phyloP scores from a whole-genome alignment of 2,888 invertebrate genomes.

The Erebia aethiops region DNA sequence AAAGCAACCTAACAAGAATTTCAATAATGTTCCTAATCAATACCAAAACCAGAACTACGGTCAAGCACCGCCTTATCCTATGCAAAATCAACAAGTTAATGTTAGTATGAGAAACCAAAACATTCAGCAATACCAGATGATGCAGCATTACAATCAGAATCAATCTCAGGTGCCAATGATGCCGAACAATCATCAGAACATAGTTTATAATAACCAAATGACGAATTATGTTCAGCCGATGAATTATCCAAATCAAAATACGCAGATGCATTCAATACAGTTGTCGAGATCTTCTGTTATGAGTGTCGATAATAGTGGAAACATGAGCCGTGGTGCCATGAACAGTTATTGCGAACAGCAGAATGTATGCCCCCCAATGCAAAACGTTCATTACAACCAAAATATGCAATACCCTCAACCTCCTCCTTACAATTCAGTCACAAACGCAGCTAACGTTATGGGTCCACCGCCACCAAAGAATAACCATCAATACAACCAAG shows the following conservation, averaged over 20 bases:
- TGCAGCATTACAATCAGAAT: conserved; percentile 68
- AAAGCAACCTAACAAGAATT: conserved; percentile 64
- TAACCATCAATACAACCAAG: conserved; percentile 76
- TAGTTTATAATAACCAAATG: conserved; percentile 61
- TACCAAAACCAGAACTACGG: conserved; percentile 69
- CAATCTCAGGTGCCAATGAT: conserved; percentile 62
- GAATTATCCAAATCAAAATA: conserved; percentile 62
- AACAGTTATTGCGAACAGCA: conserved; percentile 70
- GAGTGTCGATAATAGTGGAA: conserved; percentile 77
- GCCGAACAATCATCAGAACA: conserved; percentile 57
- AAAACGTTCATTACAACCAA: conserved; percentile 64
- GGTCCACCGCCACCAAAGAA: conserved; percentile 78
- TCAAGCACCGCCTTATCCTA: conserved; percentile 62
- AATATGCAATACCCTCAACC: conserved; percentile 72
- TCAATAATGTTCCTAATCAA: conserved; percentile 63
- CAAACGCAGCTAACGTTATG: conserved; percentile 73
- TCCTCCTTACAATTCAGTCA: conserved; percentile 70
- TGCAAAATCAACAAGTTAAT: conserved; percentile 65
- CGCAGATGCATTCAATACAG: conserved; percentile 70
- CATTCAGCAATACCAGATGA: conserved; percentile 70
- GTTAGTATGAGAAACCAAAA: conserved; percentile 63
- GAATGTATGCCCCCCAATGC: conserved; percentile 57
- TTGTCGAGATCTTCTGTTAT: conserved; percentile 76
- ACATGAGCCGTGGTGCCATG: conserved; percentile 68
- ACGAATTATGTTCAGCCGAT: conserved; percentile 65